Evolutionary conservation across 1,140 invertebrate species (phyloP).

Genomic region (Penaeus chinensis): DNA sequence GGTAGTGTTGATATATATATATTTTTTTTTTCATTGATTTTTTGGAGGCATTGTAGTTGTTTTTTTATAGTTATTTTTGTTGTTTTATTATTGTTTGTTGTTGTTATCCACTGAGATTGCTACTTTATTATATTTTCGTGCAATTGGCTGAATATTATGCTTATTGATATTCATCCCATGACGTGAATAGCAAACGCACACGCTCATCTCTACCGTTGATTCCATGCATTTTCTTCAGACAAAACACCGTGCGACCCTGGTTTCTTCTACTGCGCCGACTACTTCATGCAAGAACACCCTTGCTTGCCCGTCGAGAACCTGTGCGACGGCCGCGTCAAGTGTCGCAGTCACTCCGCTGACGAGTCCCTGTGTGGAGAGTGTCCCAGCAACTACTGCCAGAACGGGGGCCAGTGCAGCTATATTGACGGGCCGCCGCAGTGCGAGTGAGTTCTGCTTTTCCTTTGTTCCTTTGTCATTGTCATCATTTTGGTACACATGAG

Average conservation of each 20-base stretch:
- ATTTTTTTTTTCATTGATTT: background rate
- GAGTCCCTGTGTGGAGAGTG: conserved; percentile 53
- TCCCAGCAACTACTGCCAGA: conserved; percentile 42
- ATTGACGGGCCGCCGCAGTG: conserved; percentile 8
- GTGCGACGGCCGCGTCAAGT: conserved; percentile 28
- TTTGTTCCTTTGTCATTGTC: background rate
- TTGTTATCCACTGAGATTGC: too few relatives aligned
- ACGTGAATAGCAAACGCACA: background rate
- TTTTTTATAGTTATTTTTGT: too few relatives aligned
- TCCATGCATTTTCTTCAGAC: conserved; percentile 5
- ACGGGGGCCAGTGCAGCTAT: conserved; percentile 29
- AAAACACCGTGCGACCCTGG: conserved; percentile 46
- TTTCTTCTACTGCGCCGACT: conserved; percentile 51
- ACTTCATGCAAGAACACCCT: conserved; percentile 30
- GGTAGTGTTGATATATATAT: background rate
- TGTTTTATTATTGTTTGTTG: too few relatives aligned
- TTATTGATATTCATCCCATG: too few relatives aligned
- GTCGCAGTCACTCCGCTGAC: conserved; percentile 41
- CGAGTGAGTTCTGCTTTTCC: conserved; percentile 14
- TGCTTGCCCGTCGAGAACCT: conserved; percentile 29
- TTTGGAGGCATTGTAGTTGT: too few relatives aligned
- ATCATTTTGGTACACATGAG: too few relatives aligned
- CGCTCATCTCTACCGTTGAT: background rate
- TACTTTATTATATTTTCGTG: too few relatives aligned
- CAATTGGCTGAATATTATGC: too few relatives aligned